Evolutionary conservation across 2,113 vertebrate species (phyloP).

Genomic region (Chamaetylas fuelleborni): DNA sequence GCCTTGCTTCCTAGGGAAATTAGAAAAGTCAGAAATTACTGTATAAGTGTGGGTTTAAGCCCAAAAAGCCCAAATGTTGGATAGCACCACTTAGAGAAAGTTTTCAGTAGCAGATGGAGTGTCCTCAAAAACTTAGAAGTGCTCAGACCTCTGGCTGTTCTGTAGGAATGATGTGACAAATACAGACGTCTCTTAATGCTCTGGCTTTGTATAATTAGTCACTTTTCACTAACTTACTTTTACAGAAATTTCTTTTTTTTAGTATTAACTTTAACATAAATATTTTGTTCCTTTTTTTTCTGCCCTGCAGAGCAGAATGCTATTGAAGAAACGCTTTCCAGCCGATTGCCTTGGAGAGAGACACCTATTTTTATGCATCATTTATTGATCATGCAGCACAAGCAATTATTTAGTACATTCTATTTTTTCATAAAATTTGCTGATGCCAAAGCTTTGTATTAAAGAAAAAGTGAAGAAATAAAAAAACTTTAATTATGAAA

Average conservation of each 20-base stretch:
- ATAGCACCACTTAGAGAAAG: not conserved
- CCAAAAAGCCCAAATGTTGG: not conserved
- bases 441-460: constrained; percentile 85
- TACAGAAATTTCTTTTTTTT: not conserved
- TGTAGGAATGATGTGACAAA: not conserved
- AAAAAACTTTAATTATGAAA: constrained; percentile 52
- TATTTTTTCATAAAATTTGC: constrained; percentile 83
- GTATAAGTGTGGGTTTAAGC: not conserved
- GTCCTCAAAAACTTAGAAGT: not conserved
- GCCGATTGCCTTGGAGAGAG: constrained; percentile 71
- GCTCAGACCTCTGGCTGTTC: not conserved
- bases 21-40: not conserved
- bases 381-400: constrained; percentile 79
- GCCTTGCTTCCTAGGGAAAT: not conserved
- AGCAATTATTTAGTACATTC: constrained; percentile 79
- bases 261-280: constrained; percentile 47
- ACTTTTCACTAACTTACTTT: not conserved
- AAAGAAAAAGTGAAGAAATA: constrained; percentile 74
- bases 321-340: constrained; percentile 77
- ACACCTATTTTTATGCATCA: constrained; percentile 80
- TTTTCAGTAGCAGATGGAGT: not conserved
- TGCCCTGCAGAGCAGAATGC: constrained; percentile 79
- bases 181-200: not conserved
- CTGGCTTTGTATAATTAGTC: not conserved
- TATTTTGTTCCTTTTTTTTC: constrained; percentile 49